phyloP scores from a whole-genome alignment of 2,113 vertebrate genomes.

The Mesocricetus auratus region DNA sequence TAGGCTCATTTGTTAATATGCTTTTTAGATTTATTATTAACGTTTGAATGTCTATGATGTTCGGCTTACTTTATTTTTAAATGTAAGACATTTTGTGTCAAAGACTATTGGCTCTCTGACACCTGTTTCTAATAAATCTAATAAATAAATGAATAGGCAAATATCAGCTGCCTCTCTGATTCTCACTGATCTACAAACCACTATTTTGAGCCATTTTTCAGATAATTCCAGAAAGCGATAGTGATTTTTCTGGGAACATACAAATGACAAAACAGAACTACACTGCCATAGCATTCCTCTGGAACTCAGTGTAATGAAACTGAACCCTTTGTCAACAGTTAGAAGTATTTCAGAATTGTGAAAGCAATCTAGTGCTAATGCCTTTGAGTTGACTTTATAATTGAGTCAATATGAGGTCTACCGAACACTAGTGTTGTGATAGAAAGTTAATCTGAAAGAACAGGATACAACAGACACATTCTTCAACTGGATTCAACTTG shows the following conservation, averaged over 20 bases:
- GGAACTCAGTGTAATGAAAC: conserved; percentile 68
- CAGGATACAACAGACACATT: neutral
- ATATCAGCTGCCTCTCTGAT: conserved; percentile 70
- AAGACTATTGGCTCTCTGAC: conserved; percentile 67
- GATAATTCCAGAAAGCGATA: conserved; percentile 75
- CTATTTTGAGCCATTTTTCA: conserved; percentile 61
- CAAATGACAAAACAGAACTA: conserved; percentile 75
- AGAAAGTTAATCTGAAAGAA: conserved; percentile 65
- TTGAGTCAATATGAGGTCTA: neutral
- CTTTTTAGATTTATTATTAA: conserved; percentile 70
- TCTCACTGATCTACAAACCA: conserved; percentile 74
- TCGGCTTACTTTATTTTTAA: conserved; percentile 70
- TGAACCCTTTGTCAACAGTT: conserved; percentile 74
- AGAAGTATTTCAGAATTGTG: conserved; percentile 73
- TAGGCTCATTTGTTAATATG: conserved; percentile 44
- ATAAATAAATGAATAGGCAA: conserved; percentile 80
- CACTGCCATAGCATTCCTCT: conserved; percentile 21
- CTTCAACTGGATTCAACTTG: conserved; percentile 15
- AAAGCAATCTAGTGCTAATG: conserved; percentile 54
- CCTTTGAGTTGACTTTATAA: conserved; percentile 80
- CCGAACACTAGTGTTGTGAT: conserved; percentile 33
- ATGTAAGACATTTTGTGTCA: conserved; percentile 73
- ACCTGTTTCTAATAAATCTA: conserved; percentile 81
- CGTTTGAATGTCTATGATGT: conserved; percentile 60
- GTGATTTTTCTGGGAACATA: conserved; percentile 67